These are phyloP conservation scores for Crematogaster levior DNA, from an alignment of 2,888 invertebrate species.

Conservation along the genomic window DNA sequence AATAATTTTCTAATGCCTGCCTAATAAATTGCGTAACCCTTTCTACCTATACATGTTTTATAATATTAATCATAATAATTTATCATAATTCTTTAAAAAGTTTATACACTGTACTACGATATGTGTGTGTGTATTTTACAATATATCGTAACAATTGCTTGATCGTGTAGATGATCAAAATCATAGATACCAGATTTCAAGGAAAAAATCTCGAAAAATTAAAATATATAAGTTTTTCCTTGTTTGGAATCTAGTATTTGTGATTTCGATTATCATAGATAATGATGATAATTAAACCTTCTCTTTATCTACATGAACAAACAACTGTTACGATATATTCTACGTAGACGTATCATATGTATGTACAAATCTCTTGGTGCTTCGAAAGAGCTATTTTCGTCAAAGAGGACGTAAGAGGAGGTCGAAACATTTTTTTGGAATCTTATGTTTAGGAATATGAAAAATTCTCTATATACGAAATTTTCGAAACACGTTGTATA, in stretches of 20 bases:
- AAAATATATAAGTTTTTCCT: background rate
- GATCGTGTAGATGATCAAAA: too few species aligned
- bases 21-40: background rate
- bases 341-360: too few species aligned
- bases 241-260: background rate
- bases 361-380: background rate
- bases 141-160: too few species aligned
- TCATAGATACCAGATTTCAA: too few species aligned
- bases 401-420: too few species aligned
- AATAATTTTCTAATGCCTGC: background rate
- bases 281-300: background rate
- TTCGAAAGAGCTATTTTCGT: background rate
- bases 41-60: background rate
- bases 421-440: background rate
- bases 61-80: background rate
- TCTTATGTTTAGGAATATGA: background rate
- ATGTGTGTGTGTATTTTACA: too few species aligned
- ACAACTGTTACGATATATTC: background rate
- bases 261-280: background rate
- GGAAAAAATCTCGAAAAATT: background rate
- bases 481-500: slow-evolving; percentile 69
- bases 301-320: background rate
- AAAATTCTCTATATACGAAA: slow-evolving; percentile 6
- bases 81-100: background rate
- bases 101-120: too few species aligned